Base-by-base conservation (phyloP, 2,888 invertebrate species). In the Crepidodera aurea region DNA sequence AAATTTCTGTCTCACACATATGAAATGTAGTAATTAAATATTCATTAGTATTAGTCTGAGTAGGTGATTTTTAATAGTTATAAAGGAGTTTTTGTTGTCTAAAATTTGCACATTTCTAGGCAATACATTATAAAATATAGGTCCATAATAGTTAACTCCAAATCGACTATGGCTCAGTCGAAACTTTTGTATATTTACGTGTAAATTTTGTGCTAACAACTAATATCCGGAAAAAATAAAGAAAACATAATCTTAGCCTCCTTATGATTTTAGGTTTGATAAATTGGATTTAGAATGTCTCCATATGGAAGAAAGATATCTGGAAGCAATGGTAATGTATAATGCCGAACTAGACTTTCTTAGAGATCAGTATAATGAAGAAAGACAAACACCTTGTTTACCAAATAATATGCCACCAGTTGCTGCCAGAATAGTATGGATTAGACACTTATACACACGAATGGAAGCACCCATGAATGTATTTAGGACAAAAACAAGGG, bases 341-440 rank as follows among this genome's bases (percentile, higher is more conserved):
- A 87, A 90, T 60, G 81, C 82, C 39, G 91, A 92, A 81, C 87
- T 93, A 69, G 88, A 90, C 73, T 78, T 83, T 15, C 81, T 91
- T 4, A 84, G 91, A 34, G 92, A 92, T 79, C 84, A 87, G 58
- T 94, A 94, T 73, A 92, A 93, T 66, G 89, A 90, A 76, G 88
- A 90, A 69, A 85, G 92, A 70, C 89, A 89, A 59, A 84, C 87
- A 68, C 93, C 94, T 0, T 86, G 88, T 1, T 77, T 93, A 7
- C 87, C 92, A 0, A 83, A 90, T 59, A 90, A 91, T 74, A 86
- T 90, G 83, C 92, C 94, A 1, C 92, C 93, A 0, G 88, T 92
- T 12, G 84, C 91, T 12, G 94, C 93, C 2, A 85, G 93, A 73
- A 88, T 95, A 15, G 84, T 88, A 77, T 95, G 95, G 94, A 90